These are phyloP conservation scores for Morpho helenor DNA, from an alignment of 2,888 invertebrate species.

Conservation along the genomic window DNA sequence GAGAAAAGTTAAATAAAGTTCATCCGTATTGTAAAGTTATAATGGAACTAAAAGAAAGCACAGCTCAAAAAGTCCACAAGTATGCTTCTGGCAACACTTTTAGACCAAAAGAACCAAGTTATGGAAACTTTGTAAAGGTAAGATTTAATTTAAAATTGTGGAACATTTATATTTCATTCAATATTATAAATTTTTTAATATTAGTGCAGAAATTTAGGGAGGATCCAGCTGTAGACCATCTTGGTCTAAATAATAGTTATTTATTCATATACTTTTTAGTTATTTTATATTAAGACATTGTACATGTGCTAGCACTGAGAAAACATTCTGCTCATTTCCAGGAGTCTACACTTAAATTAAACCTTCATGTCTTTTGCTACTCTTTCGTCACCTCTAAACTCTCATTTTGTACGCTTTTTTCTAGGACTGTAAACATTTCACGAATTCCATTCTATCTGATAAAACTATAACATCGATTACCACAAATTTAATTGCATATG, in stretches of 20 bases:
- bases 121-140: constrained; percentile 76
- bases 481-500: constrained; percentile 38
- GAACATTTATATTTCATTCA: no score
- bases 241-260: no score
- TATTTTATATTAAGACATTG: no score
- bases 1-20: constrained; percentile 46
- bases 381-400: no score
- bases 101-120: constrained; percentile 73
- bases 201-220: no score
- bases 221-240: no score
- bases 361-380: no score
- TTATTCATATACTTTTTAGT: no score
- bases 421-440: constrained; percentile 72
- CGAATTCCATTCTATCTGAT: constrained; percentile 58
- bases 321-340: no score
- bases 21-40: constrained; percentile 70
- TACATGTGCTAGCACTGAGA: no score
- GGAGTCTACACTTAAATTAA: no score
- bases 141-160: constrained; percentile 22
- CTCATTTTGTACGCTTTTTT: constrained; percentile 23
- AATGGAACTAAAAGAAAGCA: constrained; percentile 52
- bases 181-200: no score
- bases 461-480: constrained; percentile 46
- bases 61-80: constrained; percentile 53
- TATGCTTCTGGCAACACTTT: constrained; percentile 77